Evolutionary conservation across 2,113 vertebrate species (phyloP), one percentile per base, ranked within the genome.

Genomic region (Pachyramphus minor): DNA sequence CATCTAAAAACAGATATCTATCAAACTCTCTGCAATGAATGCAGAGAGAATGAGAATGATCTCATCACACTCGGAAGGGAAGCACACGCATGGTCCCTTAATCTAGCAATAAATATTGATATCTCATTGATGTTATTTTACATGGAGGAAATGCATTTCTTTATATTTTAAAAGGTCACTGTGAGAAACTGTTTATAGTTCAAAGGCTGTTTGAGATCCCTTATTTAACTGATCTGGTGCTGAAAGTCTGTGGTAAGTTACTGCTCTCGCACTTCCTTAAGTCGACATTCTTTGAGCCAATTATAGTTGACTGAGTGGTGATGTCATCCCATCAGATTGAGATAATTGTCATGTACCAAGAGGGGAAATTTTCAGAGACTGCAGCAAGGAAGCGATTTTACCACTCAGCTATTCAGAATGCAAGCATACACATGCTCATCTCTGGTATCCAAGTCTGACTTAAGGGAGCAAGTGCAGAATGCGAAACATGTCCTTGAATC

Each of bases 241-340:
- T 73, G 67, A 41, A 56, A n/a, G 16, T 28, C 20, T 64, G 2
- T 52, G 49, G 10, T 11, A 62, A 76, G n/a, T 66, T 80, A 33
- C 4, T 52, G 63, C 19, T 64, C 41, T 90, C 4, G 1, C 0
- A 1, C 7, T 63, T 92, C 33, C 44, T 67, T 67, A 59, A 58
- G 2, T 0, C 0, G 5, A 27, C 18, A 17, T 2, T 49, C 19
- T 73, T 77, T 49, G 42, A 53, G 8, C 3, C 19, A 53, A 0
- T 50, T 87, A 78, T 37, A 37, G 17, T 58, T 74, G 50, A 35
- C 19, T 35, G 39, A 60, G 4, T 60, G 41, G 24, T 81, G 80
- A 74, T 44, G 66, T 83, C 72, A 74, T 14, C 30, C 44, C 14
- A 24, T 39, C n/a, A 83, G 21, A 24, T 5, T 58, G 45, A 64